These are phyloP conservation scores for Orestias chungarensis DNA, from an alignment of 2,797 vertebrate species.

Conservation along the genomic window DNA sequence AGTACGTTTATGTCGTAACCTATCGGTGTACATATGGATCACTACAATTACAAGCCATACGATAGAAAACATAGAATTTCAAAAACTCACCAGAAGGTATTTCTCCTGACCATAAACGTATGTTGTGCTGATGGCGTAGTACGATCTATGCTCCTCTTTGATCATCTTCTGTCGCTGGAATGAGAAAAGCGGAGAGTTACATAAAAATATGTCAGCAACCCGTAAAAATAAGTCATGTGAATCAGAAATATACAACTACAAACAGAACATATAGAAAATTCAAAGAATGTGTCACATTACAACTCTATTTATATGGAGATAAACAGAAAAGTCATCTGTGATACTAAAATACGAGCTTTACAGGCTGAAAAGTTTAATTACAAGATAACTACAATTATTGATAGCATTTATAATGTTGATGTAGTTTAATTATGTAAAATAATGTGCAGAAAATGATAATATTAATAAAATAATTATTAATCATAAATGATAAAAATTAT, in stretches of 20 bases:
- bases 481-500: too few species aligned
- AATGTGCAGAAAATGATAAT: too few species aligned
- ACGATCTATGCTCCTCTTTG: slow-evolving; percentile 90
- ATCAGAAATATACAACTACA: background rate
- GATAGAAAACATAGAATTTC: background rate
- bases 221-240: background rate
- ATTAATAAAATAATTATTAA: too few species aligned
- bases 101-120: slow-evolving; percentile 98
- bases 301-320: background rate
- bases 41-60: background rate
- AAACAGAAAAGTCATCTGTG: background rate
- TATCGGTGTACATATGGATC: background rate
- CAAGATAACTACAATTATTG: background rate
- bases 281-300: background rate
- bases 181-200: background rate
- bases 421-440: background rate
- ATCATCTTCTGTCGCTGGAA: slow-evolving; percentile 87
- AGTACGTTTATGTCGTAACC: background rate
- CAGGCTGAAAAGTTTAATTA: background rate
- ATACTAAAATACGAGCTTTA: background rate
- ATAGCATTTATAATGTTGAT: background rate
- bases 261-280: too few species aligned
- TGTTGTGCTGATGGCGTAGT: slow-evolving; percentile 92
- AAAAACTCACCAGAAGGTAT: slow-evolving; percentile 90
- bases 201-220: background rate